A percentile compares a stretch with the other conserved stretches of the same genome.
Conservation (phyloP, 2,797 vertebrate genomes). For the Helostoma temminkii region DNA sequence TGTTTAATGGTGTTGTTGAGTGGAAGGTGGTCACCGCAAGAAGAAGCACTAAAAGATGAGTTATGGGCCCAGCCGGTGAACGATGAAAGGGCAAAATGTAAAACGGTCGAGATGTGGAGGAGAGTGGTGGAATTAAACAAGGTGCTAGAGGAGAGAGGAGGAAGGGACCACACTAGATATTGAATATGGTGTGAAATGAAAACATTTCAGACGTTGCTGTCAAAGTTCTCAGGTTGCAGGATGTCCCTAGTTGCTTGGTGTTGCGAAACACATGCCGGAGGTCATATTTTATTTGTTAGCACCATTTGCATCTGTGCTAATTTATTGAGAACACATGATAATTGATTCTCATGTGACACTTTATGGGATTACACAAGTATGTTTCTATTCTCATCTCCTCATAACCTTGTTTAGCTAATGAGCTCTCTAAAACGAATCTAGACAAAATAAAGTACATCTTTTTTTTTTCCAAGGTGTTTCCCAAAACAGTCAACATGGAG, state of each 20-base stretch:
- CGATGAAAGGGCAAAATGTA: conserved; percentile 71
- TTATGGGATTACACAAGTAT: conserved; percentile 14
- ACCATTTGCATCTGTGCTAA: conserved; percentile 4
- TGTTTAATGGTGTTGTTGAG: conserved; percentile 76
- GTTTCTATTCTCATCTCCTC: conserved; percentile 19
- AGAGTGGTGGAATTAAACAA: conserved; percentile 44
- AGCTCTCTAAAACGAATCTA: conserved; percentile 4
- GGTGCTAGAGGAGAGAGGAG: conserved; percentile 25
- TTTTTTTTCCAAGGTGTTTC: conserved; percentile 22
- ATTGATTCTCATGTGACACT: conserved; percentile 48
- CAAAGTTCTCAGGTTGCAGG: conserved; percentile 12
- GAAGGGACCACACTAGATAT: neutral
- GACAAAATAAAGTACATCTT: conserved; percentile 16
- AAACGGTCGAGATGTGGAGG: conserved; percentile 46
- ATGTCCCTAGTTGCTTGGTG: conserved; percentile 10
- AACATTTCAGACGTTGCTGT: neutral
- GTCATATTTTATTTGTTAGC: conserved; percentile 34
- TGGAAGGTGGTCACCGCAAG: conserved; percentile 72
- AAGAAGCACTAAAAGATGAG: conserved; percentile 70
- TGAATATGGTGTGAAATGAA: conserved; percentile 4
- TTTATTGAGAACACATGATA: conserved; percentile 33
- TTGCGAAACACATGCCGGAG: conserved; percentile 22
- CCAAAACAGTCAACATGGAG: conserved; percentile 12
- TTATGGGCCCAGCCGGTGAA: conserved; percentile 59
- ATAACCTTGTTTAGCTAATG: conserved; percentile 24